Base-by-base conservation (phyloP, 1,140 invertebrate genomes). In the Ooceraea biroi region DNA sequence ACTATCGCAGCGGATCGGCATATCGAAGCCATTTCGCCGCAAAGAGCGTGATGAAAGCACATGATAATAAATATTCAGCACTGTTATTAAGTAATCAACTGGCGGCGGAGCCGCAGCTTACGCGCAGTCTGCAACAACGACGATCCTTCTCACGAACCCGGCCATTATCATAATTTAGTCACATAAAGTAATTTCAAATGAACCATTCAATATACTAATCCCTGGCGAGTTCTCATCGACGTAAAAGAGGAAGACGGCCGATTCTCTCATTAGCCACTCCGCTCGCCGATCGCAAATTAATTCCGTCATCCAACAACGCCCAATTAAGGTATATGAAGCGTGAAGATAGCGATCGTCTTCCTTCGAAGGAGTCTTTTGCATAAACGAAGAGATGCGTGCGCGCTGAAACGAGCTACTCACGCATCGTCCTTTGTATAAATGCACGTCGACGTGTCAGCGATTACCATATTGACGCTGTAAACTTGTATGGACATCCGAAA, bases 301-400 rank as follows among this genome's bases (percentile, higher is more conserved):
- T 92, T 90, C 88, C 88, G 86, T 89, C 87, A 83, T 78, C 86
- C 84, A 74, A 90, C 86, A 90, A 91, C 89, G 90, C 87, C 90
- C 89, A 92, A 92, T 92, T 92, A 92, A 89, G 84, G 84, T 88
- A 90, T 91, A 91, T 90, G 90, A 91, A 91, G 89, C 88, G 89
- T 88, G 76, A 89, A 89, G 88, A 90, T 90, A 90, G 85, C 84
- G 84, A 91, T 90, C 89, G 84, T 73, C 52, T 85, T 88, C 60
- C 80, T 88, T 85, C 84, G 71, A 78, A 46, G 14, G 44, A 36
- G 30, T 68, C 27, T 50, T 76, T 55, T 41, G 65, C 82, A 50
- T 73, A 80, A 52, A 71, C 25, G 36, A 83, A 74, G 22, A 48
- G 73, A 80, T 55, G 25, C 65, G 27, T 58, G 22, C 27, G 82